These are phyloP conservation scores for Eidolon dupreanum DNA, from an alignment of 2,797 vertebrate species.

Conservation along the genomic window DNA sequence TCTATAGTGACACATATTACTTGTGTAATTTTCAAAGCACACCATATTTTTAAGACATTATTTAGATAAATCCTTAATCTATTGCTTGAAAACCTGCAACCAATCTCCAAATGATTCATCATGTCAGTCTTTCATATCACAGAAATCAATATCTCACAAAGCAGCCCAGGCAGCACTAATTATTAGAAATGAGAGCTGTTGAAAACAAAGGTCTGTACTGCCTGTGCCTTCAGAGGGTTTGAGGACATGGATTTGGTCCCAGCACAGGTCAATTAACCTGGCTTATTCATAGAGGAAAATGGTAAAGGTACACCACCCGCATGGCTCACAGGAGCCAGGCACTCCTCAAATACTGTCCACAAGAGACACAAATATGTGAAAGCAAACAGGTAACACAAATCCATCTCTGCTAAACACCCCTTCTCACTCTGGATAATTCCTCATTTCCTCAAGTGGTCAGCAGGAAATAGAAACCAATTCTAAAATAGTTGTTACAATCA, in stretches of 20 bases:
- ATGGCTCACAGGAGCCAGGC: not conserved
- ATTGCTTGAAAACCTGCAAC: constrained; percentile 8
- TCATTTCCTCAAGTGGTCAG: constrained; percentile 40
- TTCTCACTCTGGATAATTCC: constrained; percentile 2
- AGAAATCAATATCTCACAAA: constrained; percentile 35
- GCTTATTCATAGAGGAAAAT: constrained; percentile 52
- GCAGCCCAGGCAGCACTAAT: constrained; percentile 23
- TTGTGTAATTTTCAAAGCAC: constrained; percentile 21
- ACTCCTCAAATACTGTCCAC: constrained; percentile 27
- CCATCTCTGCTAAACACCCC: constrained; percentile 39
- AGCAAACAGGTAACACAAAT: constrained; percentile 46
- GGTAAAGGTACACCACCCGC: not conserved
- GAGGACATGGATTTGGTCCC: constrained; percentile 32
- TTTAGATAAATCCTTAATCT: not conserved
- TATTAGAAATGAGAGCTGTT: constrained; percentile 41
- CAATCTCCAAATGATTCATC: not conserved
- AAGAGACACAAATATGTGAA: constrained; percentile 48
- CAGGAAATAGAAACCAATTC: constrained; percentile 21
- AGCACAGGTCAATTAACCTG: constrained; percentile 54
- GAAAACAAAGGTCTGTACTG: constrained; percentile 52
- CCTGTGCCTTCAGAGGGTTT: constrained; percentile 13
- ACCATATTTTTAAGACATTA: not conserved
- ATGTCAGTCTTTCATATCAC: constrained; percentile 17
- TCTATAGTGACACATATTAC: not conserved
- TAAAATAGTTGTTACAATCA: not conserved